Evolutionary conservation across 1,140 invertebrate species (phyloP).

Genomic region (Vanessa tameamea): DNA sequence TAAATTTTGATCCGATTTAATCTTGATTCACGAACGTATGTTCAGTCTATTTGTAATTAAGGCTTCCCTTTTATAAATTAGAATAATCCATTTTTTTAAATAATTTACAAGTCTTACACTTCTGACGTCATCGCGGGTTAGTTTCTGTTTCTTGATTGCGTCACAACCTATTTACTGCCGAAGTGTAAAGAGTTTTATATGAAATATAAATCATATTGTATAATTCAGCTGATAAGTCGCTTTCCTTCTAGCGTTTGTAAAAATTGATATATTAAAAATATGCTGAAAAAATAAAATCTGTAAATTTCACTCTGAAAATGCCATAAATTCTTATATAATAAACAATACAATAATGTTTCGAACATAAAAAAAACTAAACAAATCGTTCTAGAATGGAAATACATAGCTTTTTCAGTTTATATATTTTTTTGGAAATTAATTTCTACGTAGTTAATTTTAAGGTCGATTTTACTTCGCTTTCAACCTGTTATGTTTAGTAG

Average conservation of each 20-base stretch:
- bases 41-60: conserved; percentile 31
- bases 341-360: no score
- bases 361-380: background rate
- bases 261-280: no score
- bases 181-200: background rate
- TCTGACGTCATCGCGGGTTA: background rate
- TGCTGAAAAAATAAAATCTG: background rate
- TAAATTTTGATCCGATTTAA: background rate
- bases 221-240: background rate
- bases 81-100: conserved; percentile 27
- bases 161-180: conserved; percentile 6
- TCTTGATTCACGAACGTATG: background rate
- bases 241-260: conserved; percentile 9
- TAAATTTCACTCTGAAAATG: no score
- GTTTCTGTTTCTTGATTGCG: background rate
- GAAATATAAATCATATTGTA: background rate
- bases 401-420: background rate
- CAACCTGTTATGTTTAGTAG: background rate
- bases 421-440: background rate
- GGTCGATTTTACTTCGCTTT: background rate
- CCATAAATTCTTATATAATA: no score
- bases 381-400: background rate
- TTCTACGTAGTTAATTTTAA: background rate
- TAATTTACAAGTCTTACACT: conserved; percentile 2
- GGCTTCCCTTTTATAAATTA: conserved; percentile 58